Base-by-base conservation (phyloP, 2,888 invertebrate genomes). In the Synanthedon myopaeformis region DNA sequence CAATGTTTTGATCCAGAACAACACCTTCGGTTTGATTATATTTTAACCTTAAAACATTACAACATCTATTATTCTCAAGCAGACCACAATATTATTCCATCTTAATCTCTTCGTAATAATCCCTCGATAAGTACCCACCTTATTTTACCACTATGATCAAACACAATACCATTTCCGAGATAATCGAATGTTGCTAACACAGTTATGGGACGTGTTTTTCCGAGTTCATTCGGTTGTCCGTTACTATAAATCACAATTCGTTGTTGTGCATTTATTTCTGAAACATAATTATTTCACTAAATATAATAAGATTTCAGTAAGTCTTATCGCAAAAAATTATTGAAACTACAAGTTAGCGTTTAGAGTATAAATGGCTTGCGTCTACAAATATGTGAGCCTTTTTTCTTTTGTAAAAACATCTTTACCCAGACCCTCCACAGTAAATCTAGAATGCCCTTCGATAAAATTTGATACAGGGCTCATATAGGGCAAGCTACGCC, bases 11-110 rank as follows among this genome's bases (percentile, higher is more conserved):
- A 56, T 87, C 86, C 8, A 86, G 65, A 1, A 86, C 64, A 10
- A 84, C 75, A n/a, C 87, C 87, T 70, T 87, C 87, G 0, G 83
- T 82, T 64, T 87, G 87, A 58, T 86, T 87, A 58, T 85, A 87
- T 67, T 86, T 87, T 4, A 86, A 62, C 53, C 87, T 87, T 35
- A 57, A 35, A 61, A 65, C 41, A 35, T 19, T 14, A 51, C 51
- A 49, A 49, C 53, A 53, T 4, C 50, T 19, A 42, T 55, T 51
- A 13, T 53, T 51, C 17, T n/a, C 14, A 13, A 45, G 12, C 3
- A 14, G n/a, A 13, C 6, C 35, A 8, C 2, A 35, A 35, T 35
- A 8, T 35, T 35, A 35, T 35, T 35, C 35, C 0, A 35, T 35
- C 35, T 2, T 8, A 8, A 28, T 35, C 35, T 51, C 12, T 50